Evolutionary conservation across 2,113 vertebrate genomes (phyloP).

Genomic region (Struthio camelus): DNA sequence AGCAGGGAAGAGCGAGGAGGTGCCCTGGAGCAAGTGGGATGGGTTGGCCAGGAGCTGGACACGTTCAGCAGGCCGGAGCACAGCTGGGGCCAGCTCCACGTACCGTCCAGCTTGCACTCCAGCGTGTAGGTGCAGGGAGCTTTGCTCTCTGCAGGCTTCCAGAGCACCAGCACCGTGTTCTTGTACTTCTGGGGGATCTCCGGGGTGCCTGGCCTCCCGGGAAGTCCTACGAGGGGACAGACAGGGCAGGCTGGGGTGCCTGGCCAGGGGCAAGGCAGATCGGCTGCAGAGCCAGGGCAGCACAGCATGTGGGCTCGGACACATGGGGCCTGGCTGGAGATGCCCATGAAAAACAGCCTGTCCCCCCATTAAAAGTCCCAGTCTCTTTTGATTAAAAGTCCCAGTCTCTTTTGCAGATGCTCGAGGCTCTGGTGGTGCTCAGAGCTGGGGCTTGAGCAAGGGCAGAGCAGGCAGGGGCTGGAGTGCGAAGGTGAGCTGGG

Average conservation of each 20-base stretch:
- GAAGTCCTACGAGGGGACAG: conserved; percentile 78
- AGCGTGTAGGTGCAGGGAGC: conserved; percentile 93
- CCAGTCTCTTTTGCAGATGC: background rate
- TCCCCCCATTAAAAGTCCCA: background rate
- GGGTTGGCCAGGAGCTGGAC: background rate
- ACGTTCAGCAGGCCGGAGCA: background rate
- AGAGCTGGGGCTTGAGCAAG: background rate
- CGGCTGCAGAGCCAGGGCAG: background rate
- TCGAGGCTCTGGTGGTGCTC: background rate
- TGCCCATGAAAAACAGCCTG: background rate
- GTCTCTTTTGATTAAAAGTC: background rate
- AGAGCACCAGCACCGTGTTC: conserved; percentile 92
- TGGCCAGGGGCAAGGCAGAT: background rate
- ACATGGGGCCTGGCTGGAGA: background rate
- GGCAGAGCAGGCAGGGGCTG: background rate
- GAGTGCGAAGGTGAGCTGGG: background rate
- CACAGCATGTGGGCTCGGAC: background rate
- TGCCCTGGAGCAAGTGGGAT: background rate
- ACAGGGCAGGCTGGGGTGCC: background rate
- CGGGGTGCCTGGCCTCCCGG: conserved; percentile 88
- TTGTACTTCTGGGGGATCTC: conserved; percentile 95
- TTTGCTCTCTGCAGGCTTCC: conserved; percentile 90
- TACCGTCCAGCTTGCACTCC: conserved; percentile 88
- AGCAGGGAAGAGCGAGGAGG: too few relatives aligned
- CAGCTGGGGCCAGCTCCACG: background rate